phyloP scores from a whole-genome alignment of 2,113 vertebrate genomes.

The Arvicanthis niloticus region DNA sequence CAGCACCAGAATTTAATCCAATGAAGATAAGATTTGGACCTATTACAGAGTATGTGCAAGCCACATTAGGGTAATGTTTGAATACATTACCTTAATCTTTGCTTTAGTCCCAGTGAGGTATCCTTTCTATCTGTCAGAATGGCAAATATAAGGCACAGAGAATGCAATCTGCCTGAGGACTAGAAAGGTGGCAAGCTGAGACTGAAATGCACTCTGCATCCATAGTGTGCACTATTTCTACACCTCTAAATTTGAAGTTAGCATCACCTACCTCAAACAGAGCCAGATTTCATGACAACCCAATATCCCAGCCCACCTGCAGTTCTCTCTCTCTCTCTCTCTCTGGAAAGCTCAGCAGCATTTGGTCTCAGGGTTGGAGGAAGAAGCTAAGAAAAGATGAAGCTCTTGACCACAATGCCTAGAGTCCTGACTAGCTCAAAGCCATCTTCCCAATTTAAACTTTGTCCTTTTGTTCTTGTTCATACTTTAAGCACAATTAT shows the following conservation, averaged over 20 bases:
- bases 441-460: neutral
- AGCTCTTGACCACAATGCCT: neutral
- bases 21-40: neutral
- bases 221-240: neutral
- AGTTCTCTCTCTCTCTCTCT: neutral
- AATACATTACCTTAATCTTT: neutral
- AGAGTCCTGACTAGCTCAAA: neutral
- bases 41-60: neutral
- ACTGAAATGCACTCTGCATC: neutral
- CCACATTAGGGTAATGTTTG: neutral
- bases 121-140: neutral
- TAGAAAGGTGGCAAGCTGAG: neutral
- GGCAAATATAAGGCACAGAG: neutral
- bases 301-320: neutral
- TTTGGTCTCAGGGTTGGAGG: neutral
- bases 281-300: neutral
- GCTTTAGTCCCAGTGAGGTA: neutral
- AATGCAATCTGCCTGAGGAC: neutral
- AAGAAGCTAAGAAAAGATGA: neutral
- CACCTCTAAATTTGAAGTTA: neutral
- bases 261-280: neutral
- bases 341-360: neutral
- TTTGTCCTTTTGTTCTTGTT: neutral
- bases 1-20: slow-evolving; percentile 17
- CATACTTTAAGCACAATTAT: neutral